Evolutionary conservation across 2,888 invertebrate genomes (phyloP), one percentile per base, ranked within the genome.

Genomic region (Conistra vaccinii): DNA sequence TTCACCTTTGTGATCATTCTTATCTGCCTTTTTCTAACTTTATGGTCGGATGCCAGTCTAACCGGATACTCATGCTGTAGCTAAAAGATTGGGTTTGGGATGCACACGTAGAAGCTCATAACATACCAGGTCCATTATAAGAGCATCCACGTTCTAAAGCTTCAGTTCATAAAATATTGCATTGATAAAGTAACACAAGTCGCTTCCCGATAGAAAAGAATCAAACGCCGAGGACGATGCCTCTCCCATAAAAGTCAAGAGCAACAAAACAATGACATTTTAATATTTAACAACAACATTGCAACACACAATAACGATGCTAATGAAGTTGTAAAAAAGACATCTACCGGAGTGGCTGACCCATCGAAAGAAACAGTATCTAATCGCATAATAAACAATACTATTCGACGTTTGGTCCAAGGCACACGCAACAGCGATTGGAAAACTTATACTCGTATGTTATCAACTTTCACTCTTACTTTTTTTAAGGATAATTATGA

Each of bases 311-410:
- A 51, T 58, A 45, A 79, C 66, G n/a, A 76, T 77, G 76, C 48
- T 83, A 80, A 84, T 76, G 62, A 79, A 76, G 61, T 65, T 53
- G 39, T 78, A 74, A 79, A 83, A 81, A 84, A 69, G 53, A 67
- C 69, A 70, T 77, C 51, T 53, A 72, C 53, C 35, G 32, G 45
- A 76, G 76, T 70, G 35, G 23, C 63, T 72, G 65, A 78, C 70
- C 77, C 73, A 84, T 85, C 84, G 78, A 79, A 85, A 82, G 69
- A 87, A 82, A 85, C 76, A 78, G 81, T 81, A 81, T 80, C 80
- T 87, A 85, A 87, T 78, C 80, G 72, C 39, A 76, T 76, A 83
- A 79, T 72, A 82, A 74, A 87, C 85, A 85, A 88, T 86, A 84
- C 81, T 74, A 73, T 75, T 63, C 62, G 45, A 73, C 58, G 57